phyloP scores from a whole-genome alignment of 1,140 invertebrate genomes.

The Brevipalpus yothersi region DNA sequence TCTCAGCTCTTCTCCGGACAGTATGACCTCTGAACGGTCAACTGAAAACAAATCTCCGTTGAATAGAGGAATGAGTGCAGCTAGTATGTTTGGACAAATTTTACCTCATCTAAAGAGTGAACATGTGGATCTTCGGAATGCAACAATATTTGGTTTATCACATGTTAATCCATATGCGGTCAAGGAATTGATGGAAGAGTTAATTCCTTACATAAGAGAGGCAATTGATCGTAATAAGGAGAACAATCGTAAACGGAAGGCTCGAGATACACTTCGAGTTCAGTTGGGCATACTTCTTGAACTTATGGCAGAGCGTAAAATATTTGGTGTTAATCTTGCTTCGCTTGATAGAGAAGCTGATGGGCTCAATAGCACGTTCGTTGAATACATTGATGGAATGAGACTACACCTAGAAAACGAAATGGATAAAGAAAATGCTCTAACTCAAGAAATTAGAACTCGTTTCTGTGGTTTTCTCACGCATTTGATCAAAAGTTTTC shows the following conservation, averaged over 20 bases:
- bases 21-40: conserved; percentile 46
- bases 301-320: conserved; percentile 69
- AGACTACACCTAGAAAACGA: conserved; percentile 71
- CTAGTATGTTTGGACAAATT: conserved; percentile 68
- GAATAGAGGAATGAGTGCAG: conserved; percentile 33
- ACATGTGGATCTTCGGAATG: conserved; percentile 66
- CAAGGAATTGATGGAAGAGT: conserved; percentile 87
- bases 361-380: conserved; percentile 56
- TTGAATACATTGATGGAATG: conserved; percentile 86
- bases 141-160: conserved; percentile 66
- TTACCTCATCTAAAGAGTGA: conserved; percentile 68
- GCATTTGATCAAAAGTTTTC: conserved; percentile 76
- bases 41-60: conserved; percentile 21
- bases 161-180: conserved; percentile 37
- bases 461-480: conserved; percentile 83
- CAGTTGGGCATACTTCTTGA: conserved; percentile 73
- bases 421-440: conserved; percentile 45
- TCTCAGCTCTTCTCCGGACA: conserved; percentile 60
- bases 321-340: conserved; percentile 59
- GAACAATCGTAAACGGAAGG: conserved; percentile 61
- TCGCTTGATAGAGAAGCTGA: conserved; percentile 56
- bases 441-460: conserved; percentile 46
- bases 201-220: conserved; percentile 68
- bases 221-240: conserved; percentile 94
- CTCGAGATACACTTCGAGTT: conserved; percentile 70